Base-by-base conservation (phyloP, 1,140 invertebrate species). In the Drosophila sp. region DNA sequence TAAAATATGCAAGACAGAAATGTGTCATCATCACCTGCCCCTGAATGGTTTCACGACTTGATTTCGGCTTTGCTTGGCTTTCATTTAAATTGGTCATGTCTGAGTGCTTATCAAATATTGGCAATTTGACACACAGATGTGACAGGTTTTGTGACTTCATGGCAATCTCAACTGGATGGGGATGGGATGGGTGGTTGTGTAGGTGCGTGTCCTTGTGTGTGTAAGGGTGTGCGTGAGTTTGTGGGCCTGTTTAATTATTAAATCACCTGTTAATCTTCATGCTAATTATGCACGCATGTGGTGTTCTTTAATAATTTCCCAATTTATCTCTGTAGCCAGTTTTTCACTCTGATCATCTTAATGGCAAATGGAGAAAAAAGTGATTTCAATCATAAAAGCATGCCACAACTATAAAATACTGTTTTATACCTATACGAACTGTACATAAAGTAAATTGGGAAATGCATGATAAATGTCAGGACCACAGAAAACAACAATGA, bases 361-460 rank as follows among this genome's bases (percentile, higher is more conserved):
- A 84, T 74, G 76, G 66, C 44, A 69, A 65, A 56, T 67, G 66
- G 69, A 57, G 50, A 66, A 71, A 17, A 80, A 80, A 87, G 83
- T 76, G 77, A 79, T 74, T 89, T 89, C 78, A 87, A 89, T 87
- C 84, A 77, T 76, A 66, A 70, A 72, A 79, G 66, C 84, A 68
- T 66, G 40, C 70, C 41, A 83, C 71, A 83, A 63, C 76, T 70
- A 77, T 87, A 78, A 76, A 81, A 79, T 55, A 74, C 47, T 66
- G 27, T 58, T 66, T 57, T 70, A 57, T 64, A 66, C 64, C 68
- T 56, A 87, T 61, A 71, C 40, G 44, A 50, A 50, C 62, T 58
- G 63, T 68, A 61, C 62, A 71, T 75, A 78, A 74, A 69, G 70
- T 74, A 86, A 79, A 87, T 70, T 73, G 70, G 76, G 75, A 79